Conservation (phyloP, 1,140 invertebrate genomes). For the Probaryconus sp. region DNA sequence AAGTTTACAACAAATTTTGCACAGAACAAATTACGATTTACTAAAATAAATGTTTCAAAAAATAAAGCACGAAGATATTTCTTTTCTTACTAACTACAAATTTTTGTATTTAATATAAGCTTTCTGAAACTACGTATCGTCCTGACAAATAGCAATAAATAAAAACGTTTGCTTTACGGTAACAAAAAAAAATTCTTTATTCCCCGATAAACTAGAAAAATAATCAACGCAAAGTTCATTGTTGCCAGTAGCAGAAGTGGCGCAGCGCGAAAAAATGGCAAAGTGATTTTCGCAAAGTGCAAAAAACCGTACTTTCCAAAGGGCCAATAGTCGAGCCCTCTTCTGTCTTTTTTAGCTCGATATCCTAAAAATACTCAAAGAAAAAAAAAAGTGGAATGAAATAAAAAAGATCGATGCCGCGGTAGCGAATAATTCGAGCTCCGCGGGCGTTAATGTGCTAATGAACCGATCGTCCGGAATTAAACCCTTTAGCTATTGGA, state of each 20-base stretch:
- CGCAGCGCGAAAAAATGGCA: constrained; percentile 28
- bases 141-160: too few relatives aligned
- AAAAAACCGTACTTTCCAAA: constrained; percentile 31
- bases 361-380: constrained; percentile 18
- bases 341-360: constrained; percentile 22
- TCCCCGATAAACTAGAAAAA: too few relatives aligned
- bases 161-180: too few relatives aligned
- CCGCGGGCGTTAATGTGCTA: constrained; percentile 50
- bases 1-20: too few relatives aligned
- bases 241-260: constrained; percentile 46
- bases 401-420: constrained; percentile 29
- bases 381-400: constrained; percentile 40
- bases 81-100: too few relatives aligned
- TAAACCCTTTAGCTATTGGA: constrained; percentile 52
- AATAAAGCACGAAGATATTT: too few relatives aligned
- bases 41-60: too few relatives aligned
- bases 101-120: too few relatives aligned
- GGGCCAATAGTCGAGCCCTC: constrained; percentile 21
- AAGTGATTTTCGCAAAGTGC: constrained; percentile 27
- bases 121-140: too few relatives aligned
- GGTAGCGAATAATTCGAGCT: constrained; percentile 28
- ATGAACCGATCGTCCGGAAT: constrained; percentile 47
- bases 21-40: too few relatives aligned
- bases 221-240: constrained; percentile 34
- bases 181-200: too few relatives aligned